A percentile compares a stretch with the other conserved stretches of the same genome.
Evolutionary conservation across 2,797 vertebrate species (phyloP).

Genomic region (Todus mexicanus): DNA sequence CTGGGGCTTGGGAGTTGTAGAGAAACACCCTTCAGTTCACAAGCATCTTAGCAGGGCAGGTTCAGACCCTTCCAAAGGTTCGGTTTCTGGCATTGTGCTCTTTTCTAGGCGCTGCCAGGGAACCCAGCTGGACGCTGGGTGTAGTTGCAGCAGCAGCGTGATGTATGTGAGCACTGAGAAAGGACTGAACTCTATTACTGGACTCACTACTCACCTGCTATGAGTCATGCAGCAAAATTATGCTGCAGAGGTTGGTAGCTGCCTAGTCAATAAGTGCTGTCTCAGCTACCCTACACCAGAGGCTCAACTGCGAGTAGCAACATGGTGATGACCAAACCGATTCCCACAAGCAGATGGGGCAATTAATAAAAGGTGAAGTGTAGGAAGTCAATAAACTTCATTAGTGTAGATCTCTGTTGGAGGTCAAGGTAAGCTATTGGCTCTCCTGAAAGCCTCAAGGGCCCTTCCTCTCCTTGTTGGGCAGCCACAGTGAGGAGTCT

Average conservation of each 20-base stretch:
- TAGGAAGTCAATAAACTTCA: neutral
- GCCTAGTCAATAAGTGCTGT: neutral
- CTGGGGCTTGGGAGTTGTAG: neutral
- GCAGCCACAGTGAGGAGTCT: neutral
- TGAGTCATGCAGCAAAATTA: neutral
- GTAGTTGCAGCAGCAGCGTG: neutral
- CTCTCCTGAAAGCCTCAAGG: neutral
- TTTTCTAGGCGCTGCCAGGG: neutral
- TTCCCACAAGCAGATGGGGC: neutral
- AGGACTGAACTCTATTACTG: neutral
- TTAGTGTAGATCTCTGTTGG: neutral
- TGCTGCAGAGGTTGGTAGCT: neutral
- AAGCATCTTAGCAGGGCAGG: neutral
- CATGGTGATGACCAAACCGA: neutral
- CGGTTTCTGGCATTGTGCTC: neutral
- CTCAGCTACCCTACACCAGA: neutral
- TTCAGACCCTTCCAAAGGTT: neutral
- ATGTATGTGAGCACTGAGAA: neutral
- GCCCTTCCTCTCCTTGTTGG: neutral
- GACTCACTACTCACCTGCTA: neutral
- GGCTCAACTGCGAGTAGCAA: neutral
- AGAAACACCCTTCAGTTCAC: neutral
- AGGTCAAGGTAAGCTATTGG: neutral
- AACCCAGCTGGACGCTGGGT: neutral
- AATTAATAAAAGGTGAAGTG: neutral